Evolutionary conservation across 2,888 invertebrate species (phyloP).

Genomic region (Magallana nippona): DNA sequence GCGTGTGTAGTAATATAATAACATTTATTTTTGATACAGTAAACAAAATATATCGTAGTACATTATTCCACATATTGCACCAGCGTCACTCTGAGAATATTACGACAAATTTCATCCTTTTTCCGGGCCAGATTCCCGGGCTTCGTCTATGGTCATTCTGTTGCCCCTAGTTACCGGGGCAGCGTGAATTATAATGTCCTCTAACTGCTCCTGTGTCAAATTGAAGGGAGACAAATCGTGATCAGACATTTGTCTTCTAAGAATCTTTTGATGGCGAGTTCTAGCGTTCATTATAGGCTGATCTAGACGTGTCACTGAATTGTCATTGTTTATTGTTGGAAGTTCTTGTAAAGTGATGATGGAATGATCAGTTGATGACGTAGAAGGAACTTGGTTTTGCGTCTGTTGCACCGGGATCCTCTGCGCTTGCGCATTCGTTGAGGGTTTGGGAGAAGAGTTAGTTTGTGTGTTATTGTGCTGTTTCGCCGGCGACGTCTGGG

Average conservation of each 20-base stretch:
- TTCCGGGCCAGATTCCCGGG: background rate
- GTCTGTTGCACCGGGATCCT: constrained; percentile 32
- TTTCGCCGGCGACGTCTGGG: background rate
- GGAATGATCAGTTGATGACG: constrained; percentile 66
- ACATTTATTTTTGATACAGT: background rate
- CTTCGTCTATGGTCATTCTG: constrained; percentile 42
- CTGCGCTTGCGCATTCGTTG: constrained; percentile 12
- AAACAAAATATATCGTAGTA: background rate
- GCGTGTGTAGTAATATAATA: background rate
- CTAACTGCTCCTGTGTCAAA: constrained; percentile 64
- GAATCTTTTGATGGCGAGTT: constrained; percentile 63
- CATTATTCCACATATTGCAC: constrained; percentile 15
- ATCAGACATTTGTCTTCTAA: constrained; percentile 67
- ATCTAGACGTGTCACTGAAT: constrained; percentile 57
- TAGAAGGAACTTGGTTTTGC: constrained; percentile 45
- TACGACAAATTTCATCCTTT: background rate
- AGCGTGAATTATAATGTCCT: constrained; percentile 72
- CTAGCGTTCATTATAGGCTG: constrained; percentile 60
- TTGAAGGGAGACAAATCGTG: constrained; percentile 68
- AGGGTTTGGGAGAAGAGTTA: background rate
- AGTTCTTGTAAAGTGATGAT: constrained; percentile 69
- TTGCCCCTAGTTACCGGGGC: constrained; percentile 57
- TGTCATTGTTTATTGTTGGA: constrained; percentile 60
- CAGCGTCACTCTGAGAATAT: background rate
- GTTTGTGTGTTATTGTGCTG: constrained; percentile 4